phyloP scores from a whole-genome alignment of 2,797 vertebrate species.

The Gallinago nigripennis region DNA sequence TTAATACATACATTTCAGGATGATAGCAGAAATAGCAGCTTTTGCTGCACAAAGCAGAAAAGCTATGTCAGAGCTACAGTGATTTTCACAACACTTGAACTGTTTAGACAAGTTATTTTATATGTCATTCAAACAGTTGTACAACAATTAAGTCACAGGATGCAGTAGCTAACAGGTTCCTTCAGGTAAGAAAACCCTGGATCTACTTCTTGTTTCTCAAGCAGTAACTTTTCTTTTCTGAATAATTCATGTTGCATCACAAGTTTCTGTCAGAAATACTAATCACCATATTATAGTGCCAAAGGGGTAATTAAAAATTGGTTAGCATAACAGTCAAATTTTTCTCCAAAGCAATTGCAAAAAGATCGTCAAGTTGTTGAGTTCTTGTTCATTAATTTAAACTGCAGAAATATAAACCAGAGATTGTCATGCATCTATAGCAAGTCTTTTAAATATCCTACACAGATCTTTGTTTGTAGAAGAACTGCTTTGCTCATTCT shows the following conservation, averaged over 20 bases:
- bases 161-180: background rate
- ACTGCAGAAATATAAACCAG: background rate
- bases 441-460: background rate
- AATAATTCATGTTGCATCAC: constrained; percentile 26
- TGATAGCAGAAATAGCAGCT: background rate
- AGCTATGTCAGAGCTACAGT: background rate
- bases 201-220: background rate
- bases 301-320: constrained; percentile 50
- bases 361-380: background rate
- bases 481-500: background rate
- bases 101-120: background rate
- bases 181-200: background rate
- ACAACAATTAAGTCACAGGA: background rate
- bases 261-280: constrained; percentile 45
- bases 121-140: background rate
- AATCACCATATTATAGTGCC: constrained; percentile 10
- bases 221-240: background rate
- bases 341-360: constrained; percentile 1
- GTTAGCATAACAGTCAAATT: background rate
- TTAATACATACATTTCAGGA: background rate
- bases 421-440: background rate
- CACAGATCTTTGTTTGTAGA: background rate
- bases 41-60: background rate
- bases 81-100: background rate
- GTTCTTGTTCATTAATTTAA: background rate